phyloP scores from a whole-genome alignment of 2,113 vertebrate genomes.

The Hippoglossus stenolepis region DNA sequence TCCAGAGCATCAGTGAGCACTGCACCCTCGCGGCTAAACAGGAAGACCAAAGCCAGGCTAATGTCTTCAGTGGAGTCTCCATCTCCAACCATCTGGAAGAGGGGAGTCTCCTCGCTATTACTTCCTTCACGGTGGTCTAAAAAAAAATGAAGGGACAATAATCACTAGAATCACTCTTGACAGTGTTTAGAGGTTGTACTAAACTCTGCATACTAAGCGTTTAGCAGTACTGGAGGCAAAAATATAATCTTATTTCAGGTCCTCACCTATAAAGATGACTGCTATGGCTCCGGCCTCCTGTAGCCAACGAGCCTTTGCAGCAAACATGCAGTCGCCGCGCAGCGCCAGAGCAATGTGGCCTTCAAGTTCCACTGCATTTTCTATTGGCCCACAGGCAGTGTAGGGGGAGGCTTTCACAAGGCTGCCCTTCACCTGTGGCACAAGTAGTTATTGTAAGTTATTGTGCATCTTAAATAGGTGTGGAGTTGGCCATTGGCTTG shows the following conservation, averaged over 20 bases:
- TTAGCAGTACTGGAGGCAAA: too few species aligned
- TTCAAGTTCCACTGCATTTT: constrained; percentile 72
- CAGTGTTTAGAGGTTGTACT: background rate
- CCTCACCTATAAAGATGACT: constrained; percentile 84
- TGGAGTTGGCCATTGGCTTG: too few species aligned
- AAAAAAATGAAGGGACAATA: background rate
- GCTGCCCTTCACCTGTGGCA: constrained; percentile 81
- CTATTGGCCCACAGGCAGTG: constrained; percentile 80
- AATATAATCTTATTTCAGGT: background rate
- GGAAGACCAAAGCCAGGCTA: constrained; percentile 82
- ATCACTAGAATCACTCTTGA: background rate
- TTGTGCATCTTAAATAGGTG: background rate
- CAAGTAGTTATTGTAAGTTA: background rate
- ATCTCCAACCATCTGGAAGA: constrained; percentile 88
- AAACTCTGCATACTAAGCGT: background rate
- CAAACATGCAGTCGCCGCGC: constrained; percentile 87
- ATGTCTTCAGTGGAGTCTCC: constrained; percentile 82
- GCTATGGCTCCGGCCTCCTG: constrained; percentile 83
- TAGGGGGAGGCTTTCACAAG: constrained; percentile 80
- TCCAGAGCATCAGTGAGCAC: constrained; percentile 79
- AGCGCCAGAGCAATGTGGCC: constrained; percentile 80
- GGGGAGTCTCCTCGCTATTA: constrained; percentile 81
- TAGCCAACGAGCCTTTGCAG: constrained; percentile 82
- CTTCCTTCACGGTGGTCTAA: constrained; percentile 84
- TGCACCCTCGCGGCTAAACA: constrained; percentile 83